Conservation (phyloP, 2,113 vertebrate genomes). For the Eclectus roratus region DNA sequence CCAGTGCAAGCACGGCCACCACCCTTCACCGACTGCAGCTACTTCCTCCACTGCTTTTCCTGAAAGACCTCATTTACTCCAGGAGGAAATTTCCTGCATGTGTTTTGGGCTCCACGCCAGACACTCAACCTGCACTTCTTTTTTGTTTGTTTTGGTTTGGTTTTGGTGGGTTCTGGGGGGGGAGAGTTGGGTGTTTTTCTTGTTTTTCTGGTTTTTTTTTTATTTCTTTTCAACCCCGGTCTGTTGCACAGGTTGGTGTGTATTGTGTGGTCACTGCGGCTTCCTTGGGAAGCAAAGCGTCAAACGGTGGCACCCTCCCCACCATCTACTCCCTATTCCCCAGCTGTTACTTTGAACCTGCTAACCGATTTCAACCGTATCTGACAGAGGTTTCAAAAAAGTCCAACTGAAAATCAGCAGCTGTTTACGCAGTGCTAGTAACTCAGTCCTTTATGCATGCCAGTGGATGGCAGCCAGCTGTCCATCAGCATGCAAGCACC, state of each 20-base stretch:
- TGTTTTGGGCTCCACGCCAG: neutral
- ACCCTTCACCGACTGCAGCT: neutral
- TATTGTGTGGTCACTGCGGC: neutral
- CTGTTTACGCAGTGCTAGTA: fast-evolving
- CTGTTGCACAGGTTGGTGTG: neutral
- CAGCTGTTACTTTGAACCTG: neutral
- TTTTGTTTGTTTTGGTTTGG: neutral
- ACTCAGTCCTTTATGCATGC: neutral
- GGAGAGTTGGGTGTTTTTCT: neutral
- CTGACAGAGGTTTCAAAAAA: neutral
- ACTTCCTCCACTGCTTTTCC: neutral
- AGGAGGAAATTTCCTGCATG: neutral
- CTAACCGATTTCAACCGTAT: neutral
- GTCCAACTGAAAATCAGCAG: neutral
- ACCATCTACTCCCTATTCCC: neutral
- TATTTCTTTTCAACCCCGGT: neutral
- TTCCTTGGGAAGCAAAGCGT: neutral
- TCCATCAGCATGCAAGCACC: fast-evolving
- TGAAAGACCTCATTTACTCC: neutral
- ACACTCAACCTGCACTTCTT: neutral
- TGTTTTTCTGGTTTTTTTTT: neutral
- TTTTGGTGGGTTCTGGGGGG: no score
- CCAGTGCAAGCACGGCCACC: neutral
- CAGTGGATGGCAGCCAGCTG: neutral
- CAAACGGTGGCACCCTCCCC: neutral